Percentiles rank a stretch among this genome's conserved stretches.
phyloP scores from a whole-genome alignment of 2,797 vertebrate genomes.

The Anniella stebbinsi region DNA sequence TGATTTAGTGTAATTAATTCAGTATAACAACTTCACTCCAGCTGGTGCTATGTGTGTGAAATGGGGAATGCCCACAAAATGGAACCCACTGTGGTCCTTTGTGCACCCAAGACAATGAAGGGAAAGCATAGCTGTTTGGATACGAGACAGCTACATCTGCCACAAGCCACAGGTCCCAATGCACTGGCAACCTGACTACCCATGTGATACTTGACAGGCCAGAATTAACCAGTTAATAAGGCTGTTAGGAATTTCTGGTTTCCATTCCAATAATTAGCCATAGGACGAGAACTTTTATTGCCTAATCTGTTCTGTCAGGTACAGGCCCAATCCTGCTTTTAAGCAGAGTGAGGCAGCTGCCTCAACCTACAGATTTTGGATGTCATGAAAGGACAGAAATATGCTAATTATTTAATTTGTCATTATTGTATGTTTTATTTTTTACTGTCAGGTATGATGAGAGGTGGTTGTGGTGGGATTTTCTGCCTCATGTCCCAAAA shows the following conservation, averaged over 20 bases:
- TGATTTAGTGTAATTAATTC: not conserved
- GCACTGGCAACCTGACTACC: not conserved
- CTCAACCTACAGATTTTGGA: too few species aligned
- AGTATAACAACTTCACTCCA: not conserved
- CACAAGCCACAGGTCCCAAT: not conserved
- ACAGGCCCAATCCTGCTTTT: not conserved
- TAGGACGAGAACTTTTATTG: not conserved
- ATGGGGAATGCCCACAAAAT: too few species aligned
- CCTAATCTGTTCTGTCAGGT: not conserved
- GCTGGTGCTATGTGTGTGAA: not conserved
- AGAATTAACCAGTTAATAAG: not conserved
- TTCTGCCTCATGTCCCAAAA: too few species aligned
- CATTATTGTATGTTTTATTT: too few species aligned
- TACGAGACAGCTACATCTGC: too few species aligned
- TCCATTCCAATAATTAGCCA: not conserved
- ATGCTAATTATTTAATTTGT: too few species aligned
- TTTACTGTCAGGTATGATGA: too few species aligned
- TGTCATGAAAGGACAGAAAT: too few species aligned
- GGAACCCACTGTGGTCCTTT: too few species aligned
- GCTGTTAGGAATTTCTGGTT: not conserved
- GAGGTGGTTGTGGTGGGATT: too few species aligned
- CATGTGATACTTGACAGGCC: not conserved
- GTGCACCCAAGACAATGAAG: not conserved
- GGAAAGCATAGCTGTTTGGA: not conserved
- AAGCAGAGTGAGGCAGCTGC: too few species aligned